Evolutionary conservation across 2,888 invertebrate species (phyloP), one percentile per base, ranked within the genome.

Genomic region (Ommatoiulus sabulosus): DNA sequence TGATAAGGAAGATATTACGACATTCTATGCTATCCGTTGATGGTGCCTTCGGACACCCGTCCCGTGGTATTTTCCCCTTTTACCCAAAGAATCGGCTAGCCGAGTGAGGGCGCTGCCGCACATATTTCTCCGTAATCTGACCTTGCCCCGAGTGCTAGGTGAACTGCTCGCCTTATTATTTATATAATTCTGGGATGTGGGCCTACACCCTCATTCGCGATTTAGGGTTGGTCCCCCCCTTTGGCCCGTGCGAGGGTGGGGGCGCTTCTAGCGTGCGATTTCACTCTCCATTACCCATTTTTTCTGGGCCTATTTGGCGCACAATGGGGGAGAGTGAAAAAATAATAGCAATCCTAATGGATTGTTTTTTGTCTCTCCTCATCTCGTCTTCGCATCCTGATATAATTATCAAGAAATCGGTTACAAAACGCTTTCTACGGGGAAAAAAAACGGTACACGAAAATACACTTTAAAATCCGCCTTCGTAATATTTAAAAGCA

Each of bases 171-270:
- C 52, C 52, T 15, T 46, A 46, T 46, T 46, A 46, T 46, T 46
- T 46, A 46, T 46, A 46, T 46, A 46, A 46, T 46, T 46, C 52
- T 12, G 84, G 86, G 48, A 43, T 7, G 80, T 24, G 17, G 20
- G 20, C 72, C 87, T 6, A 17, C 89, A 46, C 84, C 89, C n/a
- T 15, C 87, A 80, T 20, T 35, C 12, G 6, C 80, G n/a, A n/a
- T n/a, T n/a, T n/a, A n/a, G n/a, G n/a, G n/a, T n/a, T n/a, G n/a
- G n/a, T 24, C 20, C 80, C 20, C 20, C 7, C 80, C 7, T 44
- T 35, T 44, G 44, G 35, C 17, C 6, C 8, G 5, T 52, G 52
- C 52, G 52, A 52, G 52, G 52, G 52, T 52, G 52, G 52, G 52
- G 52, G 35, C 84, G 44, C 44, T 84, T 4, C 84, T 24, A n/a